phyloP scores from a whole-genome alignment of 1,140 invertebrate species.

The Drosophila dunni region DNA sequence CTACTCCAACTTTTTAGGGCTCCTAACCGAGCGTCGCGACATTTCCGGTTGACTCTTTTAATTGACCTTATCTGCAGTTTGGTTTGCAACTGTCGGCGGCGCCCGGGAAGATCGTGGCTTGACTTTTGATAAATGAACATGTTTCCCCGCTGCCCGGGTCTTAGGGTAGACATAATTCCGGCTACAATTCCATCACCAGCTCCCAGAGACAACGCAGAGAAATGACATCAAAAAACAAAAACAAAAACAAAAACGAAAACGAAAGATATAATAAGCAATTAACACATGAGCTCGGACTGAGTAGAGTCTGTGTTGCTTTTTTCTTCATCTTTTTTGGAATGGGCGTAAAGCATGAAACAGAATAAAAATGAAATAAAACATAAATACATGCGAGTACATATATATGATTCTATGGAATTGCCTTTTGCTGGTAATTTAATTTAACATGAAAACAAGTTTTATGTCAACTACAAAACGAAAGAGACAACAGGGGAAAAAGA shows the following conservation, averaged over 20 bases:
- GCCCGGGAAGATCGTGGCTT: slow-evolving; percentile 68
- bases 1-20: slow-evolving; percentile 13
- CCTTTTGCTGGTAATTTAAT: slow-evolving; percentile 76
- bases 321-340: slow-evolving; percentile 24
- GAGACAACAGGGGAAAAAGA: slow-evolving; percentile 5
- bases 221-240: slow-evolving; percentile 70
- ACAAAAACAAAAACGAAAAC: slow-evolving; percentile 48
- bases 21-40: slow-evolving; percentile 71
- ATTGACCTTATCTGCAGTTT: slow-evolving; percentile 81
- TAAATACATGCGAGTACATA: slow-evolving; percentile 39
- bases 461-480: slow-evolving; percentile 52
- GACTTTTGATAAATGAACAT: slow-evolving; percentile 82
- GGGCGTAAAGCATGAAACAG: slow-evolving; percentile 49
- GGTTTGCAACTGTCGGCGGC: slow-evolving; percentile 24
- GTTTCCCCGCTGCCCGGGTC: slow-evolving; percentile 5
- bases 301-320: slow-evolving; percentile 14
- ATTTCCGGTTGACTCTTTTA: slow-evolving; percentile 84
- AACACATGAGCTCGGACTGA: slow-evolving; percentile 59
- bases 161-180: slow-evolving; percentile 23
- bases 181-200: slow-evolving; percentile 1
- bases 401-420: slow-evolving; percentile 72
- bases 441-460: slow-evolving; percentile 76
- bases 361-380: slow-evolving; percentile 15
- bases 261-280: slow-evolving; percentile 82
- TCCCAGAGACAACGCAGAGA: slow-evolving; percentile 46